These are phyloP conservation scores for Dorcus hopei DNA, from an alignment of 2,888 invertebrate species.

Conservation along the genomic window DNA sequence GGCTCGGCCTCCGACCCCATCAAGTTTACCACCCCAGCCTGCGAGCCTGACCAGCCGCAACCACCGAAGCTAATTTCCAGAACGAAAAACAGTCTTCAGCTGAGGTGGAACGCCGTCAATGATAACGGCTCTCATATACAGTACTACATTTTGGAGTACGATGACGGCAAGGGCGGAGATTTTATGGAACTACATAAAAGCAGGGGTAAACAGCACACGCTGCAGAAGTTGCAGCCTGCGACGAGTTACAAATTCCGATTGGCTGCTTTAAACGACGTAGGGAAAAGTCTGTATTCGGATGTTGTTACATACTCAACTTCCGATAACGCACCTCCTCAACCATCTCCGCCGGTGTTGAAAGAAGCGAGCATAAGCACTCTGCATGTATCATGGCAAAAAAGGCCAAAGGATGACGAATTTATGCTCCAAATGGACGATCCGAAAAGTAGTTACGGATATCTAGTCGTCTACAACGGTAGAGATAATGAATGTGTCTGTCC, in stretches of 20 bases:
- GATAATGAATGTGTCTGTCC: conserved; percentile 67
- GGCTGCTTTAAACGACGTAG: conserved; percentile 78
- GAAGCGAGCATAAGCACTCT: conserved; percentile 63
- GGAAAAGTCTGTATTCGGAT: conserved; percentile 70
- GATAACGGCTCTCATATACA: conserved; percentile 79
- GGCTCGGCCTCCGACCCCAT: conserved; percentile 76
- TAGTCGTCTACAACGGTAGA: conserved; percentile 75
- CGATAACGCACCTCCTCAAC: conserved; percentile 76
- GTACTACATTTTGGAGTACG: conserved; percentile 75
- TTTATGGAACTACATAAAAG: conserved; percentile 73
- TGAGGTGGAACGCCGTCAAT: conserved; percentile 68
- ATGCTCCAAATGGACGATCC: conserved; percentile 73
- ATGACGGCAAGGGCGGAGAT: conserved; percentile 65
- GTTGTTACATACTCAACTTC: conserved; percentile 69
- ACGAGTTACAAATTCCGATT: conserved; percentile 80
- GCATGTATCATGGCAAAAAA: conserved; percentile 69
- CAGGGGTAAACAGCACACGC: conserved; percentile 71
- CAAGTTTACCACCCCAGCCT: conserved; percentile 76
- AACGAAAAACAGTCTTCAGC: conserved; percentile 66
- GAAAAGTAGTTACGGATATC: conserved; percentile 42
- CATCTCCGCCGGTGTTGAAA: conserved; percentile 69
- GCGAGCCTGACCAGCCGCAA: conserved; percentile 74
- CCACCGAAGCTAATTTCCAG: conserved; percentile 69
- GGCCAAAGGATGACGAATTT: conserved; percentile 76
- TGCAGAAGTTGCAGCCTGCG: conserved; percentile 72